Conservation (phyloP, 2,888 invertebrate genomes). For the Tenthredo amoena region DNA sequence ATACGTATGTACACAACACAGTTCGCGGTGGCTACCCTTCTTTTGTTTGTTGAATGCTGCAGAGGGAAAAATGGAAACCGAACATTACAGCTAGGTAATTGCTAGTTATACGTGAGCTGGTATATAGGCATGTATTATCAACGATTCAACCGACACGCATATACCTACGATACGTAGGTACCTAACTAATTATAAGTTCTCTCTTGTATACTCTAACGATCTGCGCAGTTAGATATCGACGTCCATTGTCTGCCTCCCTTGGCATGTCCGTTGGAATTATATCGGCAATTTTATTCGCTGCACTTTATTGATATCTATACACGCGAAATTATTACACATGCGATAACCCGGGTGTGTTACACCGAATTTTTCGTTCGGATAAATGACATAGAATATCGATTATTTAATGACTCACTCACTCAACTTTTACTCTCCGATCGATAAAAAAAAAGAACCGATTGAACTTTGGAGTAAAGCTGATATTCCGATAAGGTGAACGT, state of each 20-base stretch:
- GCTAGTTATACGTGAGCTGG: background rate
- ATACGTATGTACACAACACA: constrained; percentile 1
- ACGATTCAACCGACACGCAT: constrained; percentile 33
- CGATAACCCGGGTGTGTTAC: background rate
- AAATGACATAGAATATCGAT: background rate
- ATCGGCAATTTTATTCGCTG: constrained; percentile 2
- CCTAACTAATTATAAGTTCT: constrained; percentile 15
- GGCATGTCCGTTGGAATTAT: background rate
- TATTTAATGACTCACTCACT: background rate
- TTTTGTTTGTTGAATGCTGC: constrained; percentile 26
- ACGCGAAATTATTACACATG: background rate
- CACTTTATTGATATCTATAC: background rate
- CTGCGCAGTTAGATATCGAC: constrained; percentile 17
- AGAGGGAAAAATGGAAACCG: background rate
- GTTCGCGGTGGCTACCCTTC: background rate
- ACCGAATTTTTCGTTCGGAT: background rate
- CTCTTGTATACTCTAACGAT: constrained; percentile 29
- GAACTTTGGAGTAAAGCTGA: background rate
- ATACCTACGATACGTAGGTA: background rate
- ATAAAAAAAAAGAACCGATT: background rate
- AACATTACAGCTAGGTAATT: constrained; percentile 17
- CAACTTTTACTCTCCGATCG: background rate
- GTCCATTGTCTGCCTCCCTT: constrained; percentile 29
- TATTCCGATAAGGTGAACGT: background rate
- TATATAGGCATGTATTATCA: background rate